Evolutionary conservation across 2,113 vertebrate genomes (phyloP).

Genomic region (Ondatra zibethicus): DNA sequence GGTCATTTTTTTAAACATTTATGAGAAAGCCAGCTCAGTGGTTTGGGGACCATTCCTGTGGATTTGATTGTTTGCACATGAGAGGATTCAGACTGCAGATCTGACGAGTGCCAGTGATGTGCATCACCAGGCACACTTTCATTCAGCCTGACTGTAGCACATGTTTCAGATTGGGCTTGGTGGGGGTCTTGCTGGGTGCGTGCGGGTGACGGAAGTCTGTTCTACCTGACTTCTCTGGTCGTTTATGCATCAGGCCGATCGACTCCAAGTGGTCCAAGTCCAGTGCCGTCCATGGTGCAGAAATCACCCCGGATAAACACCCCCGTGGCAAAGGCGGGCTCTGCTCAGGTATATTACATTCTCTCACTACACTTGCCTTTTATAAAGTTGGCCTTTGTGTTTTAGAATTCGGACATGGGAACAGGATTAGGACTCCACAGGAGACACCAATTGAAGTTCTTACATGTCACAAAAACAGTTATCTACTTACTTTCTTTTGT

Average conservation of each 20-base stretch:
- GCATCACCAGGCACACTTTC: rapidly evolving
- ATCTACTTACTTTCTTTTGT: background rate
- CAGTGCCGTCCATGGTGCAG: conserved; percentile 83
- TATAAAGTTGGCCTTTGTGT: background rate
- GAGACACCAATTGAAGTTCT: background rate
- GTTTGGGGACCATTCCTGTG: background rate
- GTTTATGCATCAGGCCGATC: conserved; percentile 78
- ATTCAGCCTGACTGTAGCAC: background rate
- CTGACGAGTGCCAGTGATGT: background rate
- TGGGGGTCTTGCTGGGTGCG: background rate
- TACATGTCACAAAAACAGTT: background rate
- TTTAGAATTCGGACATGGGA: conserved; percentile 6
- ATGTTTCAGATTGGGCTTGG: background rate
- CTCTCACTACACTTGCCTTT: background rate
- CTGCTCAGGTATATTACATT: conserved; percentile 88
- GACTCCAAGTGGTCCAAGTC: conserved; percentile 80
- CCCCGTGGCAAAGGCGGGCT: conserved; percentile 80
- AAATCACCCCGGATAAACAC: conserved; percentile 86
- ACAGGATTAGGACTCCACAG: background rate
- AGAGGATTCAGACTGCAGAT: background rate
- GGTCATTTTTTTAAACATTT: background rate
- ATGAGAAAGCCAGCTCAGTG: background rate
- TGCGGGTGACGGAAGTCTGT: background rate
- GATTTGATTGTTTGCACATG: background rate
- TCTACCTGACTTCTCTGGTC: background rate